These are phyloP conservation scores for Epizoanthus rinbou DNA, from an alignment of 92 coral and sea anemone species.

Conservation along the genomic window DNA sequence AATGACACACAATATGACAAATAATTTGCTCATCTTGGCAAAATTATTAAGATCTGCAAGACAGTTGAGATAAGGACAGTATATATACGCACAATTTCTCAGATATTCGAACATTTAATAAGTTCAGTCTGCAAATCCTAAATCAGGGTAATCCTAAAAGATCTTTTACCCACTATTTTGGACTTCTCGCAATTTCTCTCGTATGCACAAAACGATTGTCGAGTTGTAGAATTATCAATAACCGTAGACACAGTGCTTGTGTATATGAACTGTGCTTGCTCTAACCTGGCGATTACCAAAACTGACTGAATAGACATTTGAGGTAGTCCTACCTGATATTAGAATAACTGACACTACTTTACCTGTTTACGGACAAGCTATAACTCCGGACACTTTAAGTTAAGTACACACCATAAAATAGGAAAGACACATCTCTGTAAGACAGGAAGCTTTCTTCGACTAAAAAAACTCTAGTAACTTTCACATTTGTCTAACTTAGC, in stretches of 20 bases:
- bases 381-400: neutral
- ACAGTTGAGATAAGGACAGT: too few species aligned
- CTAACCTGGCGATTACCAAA: too few species aligned
- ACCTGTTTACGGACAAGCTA: neutral
- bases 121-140: neutral
- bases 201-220: neutral
- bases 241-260: neutral
- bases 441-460: slow-evolving; percentile 13
- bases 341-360: slow-evolving; percentile 10
- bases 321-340: slow-evolving; percentile 24
- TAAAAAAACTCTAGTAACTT: neutral
- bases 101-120: neutral
- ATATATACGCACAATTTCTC: neutral
- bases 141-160: neutral
- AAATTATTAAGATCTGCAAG: neutral
- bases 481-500: neutral
- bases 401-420: neutral
- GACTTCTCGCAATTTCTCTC: neutral
- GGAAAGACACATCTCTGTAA: neutral
- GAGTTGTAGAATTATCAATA: neutral
- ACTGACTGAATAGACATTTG: neutral
- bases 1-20: neutral
- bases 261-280: neutral
- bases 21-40: slow-evolving; percentile 20
- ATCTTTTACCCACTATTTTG: neutral